Evolutionary conservation across 1,140 invertebrate genomes (phyloP).

Genomic region (Dryas iulia): DNA sequence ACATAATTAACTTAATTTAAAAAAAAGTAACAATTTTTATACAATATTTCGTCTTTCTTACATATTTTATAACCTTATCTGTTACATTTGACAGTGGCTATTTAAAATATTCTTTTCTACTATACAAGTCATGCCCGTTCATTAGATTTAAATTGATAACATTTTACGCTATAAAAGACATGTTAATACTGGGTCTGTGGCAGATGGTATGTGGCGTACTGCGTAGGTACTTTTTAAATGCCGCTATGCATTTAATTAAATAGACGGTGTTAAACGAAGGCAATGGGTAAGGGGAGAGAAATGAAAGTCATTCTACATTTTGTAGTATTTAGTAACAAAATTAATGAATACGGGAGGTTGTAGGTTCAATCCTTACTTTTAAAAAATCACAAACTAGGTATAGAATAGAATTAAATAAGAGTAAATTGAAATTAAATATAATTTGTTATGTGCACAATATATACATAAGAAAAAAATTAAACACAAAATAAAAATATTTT

Average conservation of each 20-base stretch:
- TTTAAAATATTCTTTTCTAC: too few species aligned
- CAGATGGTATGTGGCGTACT: slow-evolving; percentile 40
- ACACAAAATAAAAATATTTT: too few species aligned
- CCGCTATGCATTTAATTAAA: slow-evolving; percentile 49
- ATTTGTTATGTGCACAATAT: too few species aligned
- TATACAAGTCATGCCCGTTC: neutral
- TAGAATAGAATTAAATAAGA: too few species aligned
- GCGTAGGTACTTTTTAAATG: slow-evolving; percentile 34
- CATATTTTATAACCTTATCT: too few species aligned
- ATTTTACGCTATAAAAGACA: slow-evolving; percentile 13
- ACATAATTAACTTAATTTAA: too few species aligned
- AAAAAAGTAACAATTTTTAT: too few species aligned
- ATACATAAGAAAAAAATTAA: too few species aligned
- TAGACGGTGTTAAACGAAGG: slow-evolving; percentile 40
- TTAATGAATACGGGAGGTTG: neutral
- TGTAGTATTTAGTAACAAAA: neutral
- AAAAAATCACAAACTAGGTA: too few species aligned
- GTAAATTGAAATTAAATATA: too few species aligned
- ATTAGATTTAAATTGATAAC: neutral
- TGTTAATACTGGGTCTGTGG: slow-evolving; percentile 43
- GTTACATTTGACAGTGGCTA: too few species aligned
- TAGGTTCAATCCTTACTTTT: neutral
- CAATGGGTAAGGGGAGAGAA: slow-evolving; percentile 20
- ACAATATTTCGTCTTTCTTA: too few species aligned
- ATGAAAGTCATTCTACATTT: slow-evolving; percentile 11